Evolutionary conservation across 2,113 vertebrate genomes (phyloP).

Genomic region (Phyllostomus discolor): DNA sequence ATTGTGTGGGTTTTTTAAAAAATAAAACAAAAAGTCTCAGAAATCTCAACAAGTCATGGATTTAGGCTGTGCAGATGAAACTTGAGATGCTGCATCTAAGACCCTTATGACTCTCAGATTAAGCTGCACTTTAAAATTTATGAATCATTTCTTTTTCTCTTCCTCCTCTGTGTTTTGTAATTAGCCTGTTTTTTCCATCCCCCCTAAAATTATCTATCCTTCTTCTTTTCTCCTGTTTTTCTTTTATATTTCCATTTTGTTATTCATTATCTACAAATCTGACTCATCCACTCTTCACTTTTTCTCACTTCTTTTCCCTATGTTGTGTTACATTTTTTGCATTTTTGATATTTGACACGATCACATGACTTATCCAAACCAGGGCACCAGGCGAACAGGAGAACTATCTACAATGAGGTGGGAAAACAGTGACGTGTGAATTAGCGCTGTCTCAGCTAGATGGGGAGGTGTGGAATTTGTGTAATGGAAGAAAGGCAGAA

Average conservation of each 20-base stretch:
- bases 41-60: neutral
- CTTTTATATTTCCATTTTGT: neutral
- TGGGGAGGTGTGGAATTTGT: fast-evolving
- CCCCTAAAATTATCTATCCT: neutral
- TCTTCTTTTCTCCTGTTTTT: neutral
- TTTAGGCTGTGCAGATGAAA: neutral
- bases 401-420: neutral
- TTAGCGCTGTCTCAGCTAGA: neutral
- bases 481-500: neutral
- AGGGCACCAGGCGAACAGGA: neutral
- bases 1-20: too few species aligned
- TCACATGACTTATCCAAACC: neutral
- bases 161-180: neutral
- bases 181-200: neutral
- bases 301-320: neutral
- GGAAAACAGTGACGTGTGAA: neutral
- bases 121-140: neutral
- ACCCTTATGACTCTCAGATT: neutral
- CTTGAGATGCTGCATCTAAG: neutral
- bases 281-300: neutral
- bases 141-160: neutral
- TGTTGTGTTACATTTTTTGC: neutral
- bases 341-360: neutral
- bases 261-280: neutral
- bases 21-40: neutral